A percentile compares a stretch with the other conserved stretches of the same genome.
phyloP scores from a whole-genome alignment of 1,140 invertebrate genomes.

The Diploscapter pachys region DNA sequence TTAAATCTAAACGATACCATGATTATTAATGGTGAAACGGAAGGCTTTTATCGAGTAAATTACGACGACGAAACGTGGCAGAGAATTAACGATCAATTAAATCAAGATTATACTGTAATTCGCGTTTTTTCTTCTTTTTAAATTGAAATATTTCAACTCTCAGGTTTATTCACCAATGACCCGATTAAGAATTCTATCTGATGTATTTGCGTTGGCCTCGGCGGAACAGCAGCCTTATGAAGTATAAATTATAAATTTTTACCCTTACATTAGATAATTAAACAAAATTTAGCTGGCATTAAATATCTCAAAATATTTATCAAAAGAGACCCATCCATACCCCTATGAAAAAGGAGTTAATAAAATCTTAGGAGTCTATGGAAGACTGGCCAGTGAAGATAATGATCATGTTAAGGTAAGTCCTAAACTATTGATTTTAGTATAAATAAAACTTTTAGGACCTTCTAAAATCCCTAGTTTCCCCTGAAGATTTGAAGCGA shows the following conservation, averaged over 20 bases:
- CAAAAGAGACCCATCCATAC: neutral
- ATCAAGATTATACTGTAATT: constrained; percentile 10
- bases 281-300: neutral
- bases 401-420: constrained; percentile 2
- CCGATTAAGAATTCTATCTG: constrained; percentile 10
- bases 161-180: neutral
- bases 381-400: neutral
- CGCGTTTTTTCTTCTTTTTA: constrained; percentile 10
- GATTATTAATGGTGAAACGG: constrained; percentile 28
- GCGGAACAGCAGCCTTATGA: constrained; percentile 12
- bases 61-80: constrained; percentile 37
- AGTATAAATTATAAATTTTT: neutral
- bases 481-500: neutral
- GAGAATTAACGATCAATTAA: constrained; percentile 14
- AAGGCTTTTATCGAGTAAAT: constrained; percentile 39
- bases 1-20: constrained; percentile 28
- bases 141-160: neutral
- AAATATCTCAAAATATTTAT: constrained; percentile 8
- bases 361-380: constrained; percentile 2
- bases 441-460: neutral
- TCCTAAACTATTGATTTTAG: neutral
- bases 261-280: neutral
- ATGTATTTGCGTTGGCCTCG: constrained; percentile 21
- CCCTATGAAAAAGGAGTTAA: neutral
- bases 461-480: no score